Base-by-base conservation (phyloP, 1,140 invertebrate genomes). In the Reticulitermes speratus region DNA sequence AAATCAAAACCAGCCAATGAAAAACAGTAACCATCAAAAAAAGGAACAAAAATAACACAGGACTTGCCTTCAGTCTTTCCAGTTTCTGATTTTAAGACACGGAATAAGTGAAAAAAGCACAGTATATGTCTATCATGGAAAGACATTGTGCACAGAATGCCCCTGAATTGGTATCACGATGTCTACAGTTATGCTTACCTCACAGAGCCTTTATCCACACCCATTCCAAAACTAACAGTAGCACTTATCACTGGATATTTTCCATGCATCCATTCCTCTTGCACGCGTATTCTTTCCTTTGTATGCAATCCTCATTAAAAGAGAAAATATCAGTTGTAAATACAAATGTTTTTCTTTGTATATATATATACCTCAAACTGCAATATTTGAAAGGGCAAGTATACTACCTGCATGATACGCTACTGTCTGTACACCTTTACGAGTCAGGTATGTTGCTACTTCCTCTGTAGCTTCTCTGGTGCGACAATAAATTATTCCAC, bases 211-310 rank as follows among this genome's bases (percentile, higher is more conserved):
- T 96, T 96, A 89, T 96, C 95, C 30, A 96, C 93, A 81, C 95
- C 95, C 95, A 96, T 96, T 44, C 95, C 95, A 91, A 96, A 96
- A 89, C 94, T 95, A 87, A 96, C 92, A 30, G 95, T 95, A 16
- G 93, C 93, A 83, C 91, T 91, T 84, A 94, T 94, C 7, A 95
- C 92, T 83, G 94, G 93, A 75, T 94, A 91, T 85, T 91, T 90
- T 21, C 94, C 95, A 85, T 91, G 90, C 91, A 94, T 94, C 95
- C 95, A 96, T 44, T 93, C 92, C 82, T 91, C 91, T 89, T 96
- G 96, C 30, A 93, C 91, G 84, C 90, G 89, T 38, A 90, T 89
- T 85, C 95, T 90, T 82, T 93, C 90, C 81, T 88, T 88, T 65
- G 91, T 90, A 45, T 91, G 91, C 69, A 96, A 88, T 86, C 94